Percentiles rank a stretch among this genome's conserved stretches.
phyloP scores from a whole-genome alignment of 1,140 invertebrate genomes.

The Nasonia longicornis region DNA sequence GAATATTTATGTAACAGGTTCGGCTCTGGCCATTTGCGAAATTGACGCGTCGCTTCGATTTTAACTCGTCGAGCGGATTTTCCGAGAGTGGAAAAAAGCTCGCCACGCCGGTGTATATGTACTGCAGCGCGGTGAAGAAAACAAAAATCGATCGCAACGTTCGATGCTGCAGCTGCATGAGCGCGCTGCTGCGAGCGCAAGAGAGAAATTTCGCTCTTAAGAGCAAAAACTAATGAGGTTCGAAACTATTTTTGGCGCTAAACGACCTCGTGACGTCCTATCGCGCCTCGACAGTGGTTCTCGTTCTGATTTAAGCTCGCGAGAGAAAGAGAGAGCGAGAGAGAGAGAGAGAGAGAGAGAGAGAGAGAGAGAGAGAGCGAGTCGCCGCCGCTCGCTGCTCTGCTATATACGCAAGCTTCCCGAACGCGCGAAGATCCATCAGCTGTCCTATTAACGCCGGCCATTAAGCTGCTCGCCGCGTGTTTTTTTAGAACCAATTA shows the following conservation, averaged over 20 bases:
- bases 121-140: not conserved
- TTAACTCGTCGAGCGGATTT: not conserved
- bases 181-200: not conserved
- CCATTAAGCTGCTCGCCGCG: conserved; percentile 17
- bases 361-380: not conserved
- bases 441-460: conserved; percentile 39
- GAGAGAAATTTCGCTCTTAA: conserved; percentile 43
- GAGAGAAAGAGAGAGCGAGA: not conserved
- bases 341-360: too few species aligned
- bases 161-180: not conserved
- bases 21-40: not conserved
- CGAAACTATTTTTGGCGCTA: conserved; percentile 58
- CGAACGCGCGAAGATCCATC: conserved; percentile 21
- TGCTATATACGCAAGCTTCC: not conserved
- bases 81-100: not conserved
- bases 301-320: conserved; percentile 47
- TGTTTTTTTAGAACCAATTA: conserved; percentile 34
- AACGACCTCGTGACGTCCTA: conserved; percentile 60
- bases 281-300: conserved; percentile 52
- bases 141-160: not conserved
- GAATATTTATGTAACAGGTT: not conserved
- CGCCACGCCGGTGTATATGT: too few species aligned
- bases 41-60: not conserved
- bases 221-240: conserved; percentile 58
- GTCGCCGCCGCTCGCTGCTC: not conserved